Base-by-base conservation (phyloP, 2,113 vertebrate species). In the Rana temporaria region DNA sequence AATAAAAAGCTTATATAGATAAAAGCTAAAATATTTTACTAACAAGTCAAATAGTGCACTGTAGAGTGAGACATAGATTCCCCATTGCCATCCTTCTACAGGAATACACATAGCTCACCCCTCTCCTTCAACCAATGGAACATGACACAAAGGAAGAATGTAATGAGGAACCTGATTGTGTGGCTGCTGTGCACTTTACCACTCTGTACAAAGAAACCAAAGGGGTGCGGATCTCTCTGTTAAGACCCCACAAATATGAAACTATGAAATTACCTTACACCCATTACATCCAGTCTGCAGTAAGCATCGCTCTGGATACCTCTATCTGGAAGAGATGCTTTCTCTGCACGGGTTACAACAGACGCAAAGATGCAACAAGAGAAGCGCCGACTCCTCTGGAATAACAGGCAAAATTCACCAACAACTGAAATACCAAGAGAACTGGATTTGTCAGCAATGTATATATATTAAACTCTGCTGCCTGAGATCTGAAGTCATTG, bases 1-100 rank as follows among this genome's bases (percentile, higher is more conserved):
- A 60, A 81, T 22, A 30, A 81, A 81, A 81, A 55, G 52, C 48
- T 74, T 67, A 82, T 82, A 82, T 75, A 75, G 52, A 59, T 75
- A 76, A 75, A 83, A 68, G 71, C 48, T 75, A 76, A 83, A 83
- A 75, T 82, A 74, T 82, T 57, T 82, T 74, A 75, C 71, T 20
- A 83, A 64, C 66, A 69, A 67, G 78, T 71, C 66, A 70, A 80
- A 80, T 83, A 83, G 81, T 75, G 71, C 72, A 83, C 81, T 60
- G 42, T 64, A 59, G 30, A 57, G 53, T 14, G 71, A 76, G 63
- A 75, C 30, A 15, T 12, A 19, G 11, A 7, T n/a, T 57, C 71
- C 79, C 24, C 20, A 53, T 22, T 53, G 26, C 17, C 16, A 19
- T 82, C 63, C 53, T 68, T 48, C 60, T 4, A 17, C 15, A 56